These are phyloP conservation scores for Periophthalmodon schlosseri DNA, from an alignment of 2,113 vertebrate genomes.

Conservation along the genomic window DNA sequence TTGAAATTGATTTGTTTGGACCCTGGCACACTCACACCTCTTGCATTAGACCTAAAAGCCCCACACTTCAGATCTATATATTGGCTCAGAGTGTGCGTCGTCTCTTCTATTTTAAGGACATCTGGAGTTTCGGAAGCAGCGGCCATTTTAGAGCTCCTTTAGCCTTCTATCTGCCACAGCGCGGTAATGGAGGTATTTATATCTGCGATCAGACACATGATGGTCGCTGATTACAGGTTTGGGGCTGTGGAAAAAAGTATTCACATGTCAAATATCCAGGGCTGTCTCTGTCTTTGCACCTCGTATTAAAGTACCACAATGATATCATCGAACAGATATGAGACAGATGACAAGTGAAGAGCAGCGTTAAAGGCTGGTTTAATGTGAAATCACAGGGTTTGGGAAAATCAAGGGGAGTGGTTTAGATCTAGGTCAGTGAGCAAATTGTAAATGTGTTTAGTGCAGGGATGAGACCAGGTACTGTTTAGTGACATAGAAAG, in stretches of 20 bases:
- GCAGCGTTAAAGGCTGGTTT: too few species aligned
- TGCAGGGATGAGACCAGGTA: neutral
- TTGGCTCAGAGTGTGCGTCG: constrained; percentile 46
- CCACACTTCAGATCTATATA: constrained; percentile 55
- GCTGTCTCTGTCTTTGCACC: constrained; percentile 31
- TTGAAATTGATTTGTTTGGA: neutral
- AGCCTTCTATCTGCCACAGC: constrained; percentile 31
- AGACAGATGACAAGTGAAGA: constrained; percentile 13
- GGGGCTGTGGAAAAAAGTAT: constrained; percentile 28
- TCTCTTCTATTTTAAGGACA: constrained; percentile 53
- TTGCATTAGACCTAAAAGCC: constrained; percentile 40
- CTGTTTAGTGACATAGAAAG: neutral
- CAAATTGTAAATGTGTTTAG: neutral
- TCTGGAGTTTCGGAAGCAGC: constrained; percentile 32
- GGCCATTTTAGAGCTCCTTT: constrained; percentile 16
- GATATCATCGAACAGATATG: constrained; percentile 21
- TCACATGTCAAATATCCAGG: constrained; percentile 43
- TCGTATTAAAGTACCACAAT: constrained; percentile 40
- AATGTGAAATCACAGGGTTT: constrained; percentile 1
- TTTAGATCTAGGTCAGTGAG: neutral
- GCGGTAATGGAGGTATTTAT: constrained; percentile 64
- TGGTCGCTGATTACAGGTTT: constrained; percentile 61
- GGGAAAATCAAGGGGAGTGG: constrained; percentile 1
- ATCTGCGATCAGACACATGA: constrained; percentile 58
- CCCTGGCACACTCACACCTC: constrained; percentile 21